These are phyloP conservation scores for Albula goreensis DNA, from an alignment of 2,113 vertebrate species.

Conservation along the genomic window DNA sequence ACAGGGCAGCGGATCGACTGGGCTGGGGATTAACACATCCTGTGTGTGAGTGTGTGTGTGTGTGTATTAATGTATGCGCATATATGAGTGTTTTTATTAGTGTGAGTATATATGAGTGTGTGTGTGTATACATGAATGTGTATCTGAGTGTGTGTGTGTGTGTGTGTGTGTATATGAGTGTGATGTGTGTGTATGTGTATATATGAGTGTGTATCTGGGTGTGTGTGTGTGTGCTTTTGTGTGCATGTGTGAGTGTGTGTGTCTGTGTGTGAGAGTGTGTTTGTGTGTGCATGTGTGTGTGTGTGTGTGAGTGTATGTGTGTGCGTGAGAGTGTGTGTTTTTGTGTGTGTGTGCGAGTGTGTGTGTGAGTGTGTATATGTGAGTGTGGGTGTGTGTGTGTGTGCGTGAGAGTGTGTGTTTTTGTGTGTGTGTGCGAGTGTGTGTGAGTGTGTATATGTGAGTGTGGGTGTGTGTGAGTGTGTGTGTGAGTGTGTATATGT, in stretches of 20 bases:
- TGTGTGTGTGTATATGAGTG: not conserved
- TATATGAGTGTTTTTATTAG: too few species aligned
- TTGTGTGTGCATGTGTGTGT: not conserved
- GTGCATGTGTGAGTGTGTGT: slow-evolving; percentile 25
- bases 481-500: not conserved
- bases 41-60: slow-evolving; percentile 10
- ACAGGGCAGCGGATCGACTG: not conserved
- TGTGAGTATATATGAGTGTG: not conserved
- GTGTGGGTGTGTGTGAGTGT: slow-evolving; percentile 42
- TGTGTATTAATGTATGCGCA: not conserved
- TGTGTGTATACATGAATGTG: not conserved
- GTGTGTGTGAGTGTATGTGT: not conserved
- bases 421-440: not conserved
- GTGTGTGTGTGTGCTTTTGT: slow-evolving; percentile 12
- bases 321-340: not conserved
- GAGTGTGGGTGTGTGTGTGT: slow-evolving; percentile 23
- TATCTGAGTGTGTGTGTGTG: not conserved
- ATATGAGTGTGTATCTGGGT: not conserved
- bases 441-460: slow-evolving; percentile 36
- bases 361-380: not conserved
- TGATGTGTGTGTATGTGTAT: not conserved
- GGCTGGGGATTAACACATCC: not conserved
- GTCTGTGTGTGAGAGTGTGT: slow-evolving; percentile 19
- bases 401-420: not conserved
- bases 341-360: not conserved